Evolutionary conservation across 2,888 invertebrate species (phyloP).

Genomic region (Bellardia bayeri): DNA sequence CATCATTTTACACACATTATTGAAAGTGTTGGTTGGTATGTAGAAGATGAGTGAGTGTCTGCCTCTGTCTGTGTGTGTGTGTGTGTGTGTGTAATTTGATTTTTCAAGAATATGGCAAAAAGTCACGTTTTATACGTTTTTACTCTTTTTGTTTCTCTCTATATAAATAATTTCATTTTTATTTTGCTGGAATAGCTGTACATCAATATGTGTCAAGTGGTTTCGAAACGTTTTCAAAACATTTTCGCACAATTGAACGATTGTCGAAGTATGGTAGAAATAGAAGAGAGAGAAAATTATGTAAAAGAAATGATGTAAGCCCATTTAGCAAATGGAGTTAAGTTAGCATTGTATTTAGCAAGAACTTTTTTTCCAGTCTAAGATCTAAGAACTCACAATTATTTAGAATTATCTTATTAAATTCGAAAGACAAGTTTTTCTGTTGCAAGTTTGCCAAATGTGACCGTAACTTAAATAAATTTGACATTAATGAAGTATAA

Average conservation of each 20-base stretch:
- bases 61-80: not conserved
- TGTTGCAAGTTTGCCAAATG: too few relatives aligned
- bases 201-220: conserved; percentile 67
- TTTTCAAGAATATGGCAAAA: conserved; percentile 38
- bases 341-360: not conserved
- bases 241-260: conserved; percentile 60
- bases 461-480: too few relatives aligned
- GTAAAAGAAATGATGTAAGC: not conserved
- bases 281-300: not conserved
- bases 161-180: conserved; percentile 34
- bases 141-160: not conserved
- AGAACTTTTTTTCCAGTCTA: too few relatives aligned
- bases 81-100: conserved; percentile 5
- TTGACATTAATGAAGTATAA: too few relatives aligned
- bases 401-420: too few relatives aligned
- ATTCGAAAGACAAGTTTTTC: too few relatives aligned
- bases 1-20: conserved; percentile 25
- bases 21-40: not conserved
- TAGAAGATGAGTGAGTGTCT: too few relatives aligned
- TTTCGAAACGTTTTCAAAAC: conserved; percentile 59
- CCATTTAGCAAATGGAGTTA: not conserved
- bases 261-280: conserved; percentile 38
- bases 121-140: conserved; percentile 68
- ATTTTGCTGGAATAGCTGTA: not conserved
- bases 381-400: too few relatives aligned